phyloP scores from a whole-genome alignment of 2,888 invertebrate genomes.

The Argyra leucocephala region DNA sequence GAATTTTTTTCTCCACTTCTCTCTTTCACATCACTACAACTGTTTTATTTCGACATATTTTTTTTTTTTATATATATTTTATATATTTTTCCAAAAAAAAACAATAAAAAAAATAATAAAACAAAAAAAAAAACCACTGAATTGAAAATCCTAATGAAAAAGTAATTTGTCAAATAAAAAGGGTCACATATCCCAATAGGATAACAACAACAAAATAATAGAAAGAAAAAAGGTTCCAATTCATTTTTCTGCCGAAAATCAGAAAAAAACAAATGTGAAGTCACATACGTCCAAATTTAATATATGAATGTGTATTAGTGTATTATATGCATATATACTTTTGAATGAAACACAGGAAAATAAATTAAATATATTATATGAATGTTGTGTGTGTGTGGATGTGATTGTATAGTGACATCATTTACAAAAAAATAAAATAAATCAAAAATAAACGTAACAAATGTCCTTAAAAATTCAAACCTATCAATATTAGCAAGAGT shows the following conservation, averaged over 20 bases:
- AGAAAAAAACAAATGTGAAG: neutral
- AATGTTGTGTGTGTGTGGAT: too few species aligned
- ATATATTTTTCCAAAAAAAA: too few species aligned
- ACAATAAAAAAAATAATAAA: constrained; percentile 12
- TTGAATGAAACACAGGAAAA: too few species aligned
- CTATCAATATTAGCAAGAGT: too few species aligned
- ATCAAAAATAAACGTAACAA: neutral
- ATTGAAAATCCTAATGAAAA: constrained; percentile 10
- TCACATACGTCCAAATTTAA: neutral
- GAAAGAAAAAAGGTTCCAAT: neutral
- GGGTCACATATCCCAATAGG: constrained; percentile 6
- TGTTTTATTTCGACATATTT: too few species aligned
- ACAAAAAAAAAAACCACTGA: constrained; percentile 15
- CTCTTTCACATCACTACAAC: too few species aligned
- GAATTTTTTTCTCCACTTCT: too few species aligned
- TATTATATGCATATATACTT: neutral
- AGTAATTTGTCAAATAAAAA: constrained; percentile 10
- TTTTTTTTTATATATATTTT: too few species aligned
- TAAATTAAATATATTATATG: too few species aligned
- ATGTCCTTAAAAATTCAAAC: neutral
- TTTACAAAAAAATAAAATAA: neutral
- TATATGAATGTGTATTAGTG: neutral
- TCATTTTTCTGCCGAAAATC: neutral
- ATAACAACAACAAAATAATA: neutral
- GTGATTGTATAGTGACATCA: too few species aligned